Evolutionary conservation across 2,888 invertebrate genomes (phyloP).

Genomic region (Mythimna impura): DNA sequence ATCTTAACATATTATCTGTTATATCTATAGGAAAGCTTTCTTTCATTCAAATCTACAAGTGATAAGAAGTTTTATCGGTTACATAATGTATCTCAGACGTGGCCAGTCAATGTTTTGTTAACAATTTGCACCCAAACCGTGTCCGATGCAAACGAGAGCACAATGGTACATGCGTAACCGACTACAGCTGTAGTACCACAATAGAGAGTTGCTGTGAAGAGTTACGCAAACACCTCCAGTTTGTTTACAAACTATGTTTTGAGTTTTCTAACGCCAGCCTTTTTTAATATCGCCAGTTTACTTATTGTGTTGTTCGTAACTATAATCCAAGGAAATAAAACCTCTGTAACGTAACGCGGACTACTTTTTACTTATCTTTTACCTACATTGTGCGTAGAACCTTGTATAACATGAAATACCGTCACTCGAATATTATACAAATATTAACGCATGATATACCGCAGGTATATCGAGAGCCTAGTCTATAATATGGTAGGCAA

Average conservation of each 20-base stretch:
- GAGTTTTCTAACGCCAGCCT: constrained; percentile 48
- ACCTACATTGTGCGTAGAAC: constrained; percentile 20
- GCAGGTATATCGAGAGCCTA: constrained; percentile 27
- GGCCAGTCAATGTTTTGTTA: constrained; percentile 52
- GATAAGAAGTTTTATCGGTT: constrained; percentile 10
- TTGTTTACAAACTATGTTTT: constrained; percentile 81
- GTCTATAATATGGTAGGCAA: constrained; percentile 38
- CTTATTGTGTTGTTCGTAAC: constrained; percentile 51
- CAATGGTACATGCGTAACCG: constrained; percentile 82
- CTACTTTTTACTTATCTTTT: constrained; percentile 22
- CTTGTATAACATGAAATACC: constrained; percentile 6
- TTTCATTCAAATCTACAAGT: neutral
- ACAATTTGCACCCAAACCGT: constrained; percentile 70
- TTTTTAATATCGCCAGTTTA: constrained; percentile 51
- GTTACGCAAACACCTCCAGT: constrained; percentile 81
- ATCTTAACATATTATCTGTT: neutral
- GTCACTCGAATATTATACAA: constrained; percentile 1
- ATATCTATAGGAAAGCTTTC: too few species aligned
- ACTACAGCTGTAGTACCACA: constrained; percentile 84
- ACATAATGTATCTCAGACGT: constrained; percentile 29
- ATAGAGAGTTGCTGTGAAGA: constrained; percentile 82
- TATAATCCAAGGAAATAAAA: constrained; percentile 48
- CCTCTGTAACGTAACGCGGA: constrained; percentile 42
- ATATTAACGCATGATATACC: constrained; percentile 21
- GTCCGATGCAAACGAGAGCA: constrained; percentile 79